Percentiles rank a stretch among this genome's conserved stretches.
Conservation (phyloP, 1,140 invertebrate species). For the Dendroctonus valens region DNA sequence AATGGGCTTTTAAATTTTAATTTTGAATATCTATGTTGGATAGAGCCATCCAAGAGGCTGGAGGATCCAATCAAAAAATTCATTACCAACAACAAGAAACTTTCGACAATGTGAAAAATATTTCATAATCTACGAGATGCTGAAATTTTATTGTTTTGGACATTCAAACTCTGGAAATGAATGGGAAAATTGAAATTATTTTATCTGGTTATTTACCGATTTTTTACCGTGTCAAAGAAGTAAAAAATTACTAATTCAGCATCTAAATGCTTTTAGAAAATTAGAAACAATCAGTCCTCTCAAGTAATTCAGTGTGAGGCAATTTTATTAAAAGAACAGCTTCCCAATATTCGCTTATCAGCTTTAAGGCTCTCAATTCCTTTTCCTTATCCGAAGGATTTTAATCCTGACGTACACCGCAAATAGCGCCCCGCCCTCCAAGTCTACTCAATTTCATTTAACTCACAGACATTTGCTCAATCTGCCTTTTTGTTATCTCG, state of each 20-base stretch:
- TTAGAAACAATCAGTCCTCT: neutral
- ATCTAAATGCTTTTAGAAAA: neutral
- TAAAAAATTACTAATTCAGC: neutral
- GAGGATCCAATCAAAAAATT: no score
- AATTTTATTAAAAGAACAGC: slow-evolving; percentile 17
- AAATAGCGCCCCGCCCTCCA: slow-evolving; percentile 26
- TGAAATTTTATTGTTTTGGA: no score
- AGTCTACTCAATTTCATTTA: slow-evolving; percentile 33
- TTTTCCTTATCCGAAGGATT: slow-evolving; percentile 25
- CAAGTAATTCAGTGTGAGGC: slow-evolving; percentile 4
- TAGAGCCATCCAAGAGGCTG: no score
- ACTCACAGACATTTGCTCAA: slow-evolving; percentile 34
- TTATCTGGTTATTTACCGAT: no score
- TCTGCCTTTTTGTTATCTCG: slow-evolving; percentile 35
- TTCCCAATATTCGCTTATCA: slow-evolving; percentile 14
- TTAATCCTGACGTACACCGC: slow-evolving; percentile 33
- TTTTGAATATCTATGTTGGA: no score
- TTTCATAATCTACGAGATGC: no score
- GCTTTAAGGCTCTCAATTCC: slow-evolving; percentile 10
- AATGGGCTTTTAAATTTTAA: no score
- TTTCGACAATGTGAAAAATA: no score
- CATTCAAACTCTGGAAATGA: no score
- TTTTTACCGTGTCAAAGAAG: no score
- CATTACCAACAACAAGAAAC: no score
- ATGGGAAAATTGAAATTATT: no score